These are phyloP conservation scores for Oncorhynchus mykiss DNA, from an alignment of 2,113 vertebrate genomes.

Conservation along the genomic window DNA sequence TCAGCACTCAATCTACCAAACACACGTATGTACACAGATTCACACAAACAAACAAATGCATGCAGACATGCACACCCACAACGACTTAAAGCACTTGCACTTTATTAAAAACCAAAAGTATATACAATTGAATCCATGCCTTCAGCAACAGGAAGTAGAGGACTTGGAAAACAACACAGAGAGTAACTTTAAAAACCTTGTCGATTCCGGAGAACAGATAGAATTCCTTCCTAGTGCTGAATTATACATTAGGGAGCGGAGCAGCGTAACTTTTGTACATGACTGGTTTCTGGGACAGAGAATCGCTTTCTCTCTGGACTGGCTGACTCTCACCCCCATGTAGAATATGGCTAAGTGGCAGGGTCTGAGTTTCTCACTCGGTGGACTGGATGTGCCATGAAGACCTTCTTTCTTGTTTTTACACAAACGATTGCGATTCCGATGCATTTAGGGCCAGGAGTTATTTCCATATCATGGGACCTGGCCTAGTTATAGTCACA, in stretches of 20 bases:
- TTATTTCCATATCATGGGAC: neutral
- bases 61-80: neutral
- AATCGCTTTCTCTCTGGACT: neutral
- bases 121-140: neutral
- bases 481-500: too few relatives aligned
- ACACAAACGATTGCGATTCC: too few relatives aligned
- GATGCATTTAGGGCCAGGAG: neutral
- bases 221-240: neutral
- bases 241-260: neutral
- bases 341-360: conserved; percentile 1
- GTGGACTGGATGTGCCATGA: neutral
- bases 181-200: neutral
- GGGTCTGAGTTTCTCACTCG: neutral
- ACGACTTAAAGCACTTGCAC: neutral
- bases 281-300: conserved; percentile 1
- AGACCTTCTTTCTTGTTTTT: neutral
- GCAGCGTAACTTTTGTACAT: neutral
- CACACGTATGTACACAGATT: neutral
- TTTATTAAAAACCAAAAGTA: neutral
- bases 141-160: neutral
- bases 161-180: neutral
- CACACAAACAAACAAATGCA: neutral
- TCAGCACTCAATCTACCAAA: neutral
- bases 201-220: neutral
- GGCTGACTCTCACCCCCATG: neutral